A percentile compares a stretch with the other conserved stretches of the same genome.
phyloP scores from a whole-genome alignment of 2,797 vertebrate species.

The Stomatorhinus walkeri region DNA sequence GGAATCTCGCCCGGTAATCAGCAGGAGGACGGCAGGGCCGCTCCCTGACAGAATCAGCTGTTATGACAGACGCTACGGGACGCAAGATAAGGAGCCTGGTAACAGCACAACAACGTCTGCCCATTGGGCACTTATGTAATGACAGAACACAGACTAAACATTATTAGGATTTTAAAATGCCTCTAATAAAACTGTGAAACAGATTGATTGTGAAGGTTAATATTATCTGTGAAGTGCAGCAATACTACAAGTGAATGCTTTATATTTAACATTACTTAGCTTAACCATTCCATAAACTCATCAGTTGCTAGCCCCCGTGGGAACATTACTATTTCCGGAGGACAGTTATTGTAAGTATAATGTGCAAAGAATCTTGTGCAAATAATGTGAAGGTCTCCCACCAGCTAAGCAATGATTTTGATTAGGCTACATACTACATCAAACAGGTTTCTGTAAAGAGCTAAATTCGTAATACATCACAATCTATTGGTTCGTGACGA shows the following conservation, averaged over 20 bases:
- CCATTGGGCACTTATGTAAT: background rate
- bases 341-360: background rate
- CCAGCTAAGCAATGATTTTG: background rate
- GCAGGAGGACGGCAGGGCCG: slow-evolving; percentile 22
- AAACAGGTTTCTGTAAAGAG: background rate
- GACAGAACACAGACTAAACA: background rate
- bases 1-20: slow-evolving; percentile 4
- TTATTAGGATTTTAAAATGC: background rate
- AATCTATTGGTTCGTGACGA: background rate
- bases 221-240: background rate
- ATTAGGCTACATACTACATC: background rate
- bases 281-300: background rate
- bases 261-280: background rate
- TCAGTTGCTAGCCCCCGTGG: background rate
- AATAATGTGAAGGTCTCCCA: background rate
- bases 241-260: background rate
- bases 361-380: background rate
- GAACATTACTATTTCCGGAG: background rate
- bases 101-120: background rate
- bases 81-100: slow-evolving; percentile 12
- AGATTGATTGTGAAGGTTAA: background rate
- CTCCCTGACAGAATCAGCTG: slow-evolving; percentile 5
- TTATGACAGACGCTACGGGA: background rate
- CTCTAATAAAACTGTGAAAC: background rate
- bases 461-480: background rate